Evolutionary conservation across 2,797 vertebrate genomes (phyloP), one percentile per base, ranked within the genome.

Genomic region (Argyrosomus regius): DNA sequence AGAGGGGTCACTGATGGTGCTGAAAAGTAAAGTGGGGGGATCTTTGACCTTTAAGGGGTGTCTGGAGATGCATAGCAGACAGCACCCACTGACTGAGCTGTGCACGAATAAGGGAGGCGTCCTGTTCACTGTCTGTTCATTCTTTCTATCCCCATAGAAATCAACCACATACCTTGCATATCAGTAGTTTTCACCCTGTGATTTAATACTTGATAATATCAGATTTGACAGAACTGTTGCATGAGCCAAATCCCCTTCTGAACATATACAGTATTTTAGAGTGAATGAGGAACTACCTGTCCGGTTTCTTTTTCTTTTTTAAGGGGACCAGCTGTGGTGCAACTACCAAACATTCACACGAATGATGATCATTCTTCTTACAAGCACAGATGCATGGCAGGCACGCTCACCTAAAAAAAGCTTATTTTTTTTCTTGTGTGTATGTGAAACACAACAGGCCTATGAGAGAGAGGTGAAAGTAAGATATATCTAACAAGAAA

Each of bases 11-110:
- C 41, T 3, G 18, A 22, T 22, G 72, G 77, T 69, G 84, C 54
- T 84, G 89, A 84, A 77, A 81, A 72, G 71, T 59, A 62, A 78
- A 86, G 50, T 10, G 18, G 28, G 72, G 66, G 63, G 61, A 28
- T 71, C 46, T 86, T 53, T 90, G 87, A 91, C 89, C 81, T 89
- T 77, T 84, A 24, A 72, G 41, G 64, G 83, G 83, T 80, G 89
- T 85, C 81, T 74, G 71, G 64, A 87, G 90, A 88, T 41, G 62
- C 70, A 86, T 75, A 67, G 70, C 87, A 88, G 92, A 85, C 60
- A 53, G 65, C 58, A 67, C 49, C 59, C 41, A 69, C 57, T 43
- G 64, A 75, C 69, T 48, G 74, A 77, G 58, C 22, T 24, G 35
- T 6, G 18, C 45, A 68, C 16, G 17, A 75, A 57, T 24, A 26